Base-by-base conservation (phyloP, 2,113 vertebrate species). In the Polyodon spathula region DNA sequence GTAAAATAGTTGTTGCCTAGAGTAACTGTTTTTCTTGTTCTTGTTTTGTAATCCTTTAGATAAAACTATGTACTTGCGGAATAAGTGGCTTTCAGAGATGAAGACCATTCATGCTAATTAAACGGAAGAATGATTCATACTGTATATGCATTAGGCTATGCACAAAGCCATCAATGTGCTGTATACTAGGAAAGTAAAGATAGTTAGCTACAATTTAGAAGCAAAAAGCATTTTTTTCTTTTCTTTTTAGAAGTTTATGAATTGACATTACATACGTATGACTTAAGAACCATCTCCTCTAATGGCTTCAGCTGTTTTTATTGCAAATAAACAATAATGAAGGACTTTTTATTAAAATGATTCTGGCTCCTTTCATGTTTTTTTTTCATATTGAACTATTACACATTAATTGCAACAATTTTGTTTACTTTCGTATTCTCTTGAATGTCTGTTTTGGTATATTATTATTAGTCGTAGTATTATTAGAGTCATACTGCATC, bases 41-140 rank as follows among this genome's bases (percentile, higher is more conserved):
- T 43, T 9, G 2, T 44, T 44, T 9, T 9, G 7, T 44, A 9
- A 44, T 44, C 11, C 11, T 9, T 46, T 6, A 39, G 43, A 60
- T 15, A 69, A 71, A 71, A 71, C 61, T 65, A 85, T 80, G 77
- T 84, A 84, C 80, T 86, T 85, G 57, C 77, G 80, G 63, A 80
- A 77, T 81, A 82, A 86, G 82, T 63, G 87, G 91, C 93, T 92
- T 94, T 90, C 84, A 82, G 74, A 82, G 85, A 86, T 79, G 85
- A 84, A 78, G 86, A 89, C 81, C 88, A 90, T 96, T 94, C 93
- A 93, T 89, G 89, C 85, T 94, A 92, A 94, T 97, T 93, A 92
- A 89, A 86, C 89, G 86, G 84, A 86, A 78, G 78, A 77, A 71
- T 78, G 83, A 88, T 88, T 93, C 88, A 80, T 92, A 27, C 27